phyloP scores from a whole-genome alignment of 2,113 vertebrate species.

The Nycticorax nycticorax region DNA sequence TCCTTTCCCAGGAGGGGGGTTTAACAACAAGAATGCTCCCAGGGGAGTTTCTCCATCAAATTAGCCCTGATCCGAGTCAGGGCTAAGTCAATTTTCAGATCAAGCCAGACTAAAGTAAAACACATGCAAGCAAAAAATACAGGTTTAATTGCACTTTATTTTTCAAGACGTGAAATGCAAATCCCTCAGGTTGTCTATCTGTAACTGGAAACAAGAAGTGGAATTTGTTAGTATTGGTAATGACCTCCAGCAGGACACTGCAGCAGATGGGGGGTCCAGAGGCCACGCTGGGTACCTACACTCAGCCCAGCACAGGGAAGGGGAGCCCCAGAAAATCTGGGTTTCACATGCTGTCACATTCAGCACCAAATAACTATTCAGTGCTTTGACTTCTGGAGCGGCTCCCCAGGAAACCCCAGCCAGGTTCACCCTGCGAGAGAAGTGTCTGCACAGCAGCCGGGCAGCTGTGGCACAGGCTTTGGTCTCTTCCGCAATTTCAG shows the following conservation, averaged over 20 bases:
- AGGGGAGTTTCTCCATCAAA: neutral
- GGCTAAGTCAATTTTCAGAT: too few species aligned
- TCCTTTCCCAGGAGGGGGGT: neutral
- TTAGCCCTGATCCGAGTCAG: accelerated
- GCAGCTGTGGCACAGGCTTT: accelerated
- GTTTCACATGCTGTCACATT: accelerated
- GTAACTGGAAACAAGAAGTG: accelerated
- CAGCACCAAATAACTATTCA: accelerated
- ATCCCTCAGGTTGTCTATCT: neutral
- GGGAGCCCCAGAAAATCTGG: accelerated
- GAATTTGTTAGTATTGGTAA: neutral
- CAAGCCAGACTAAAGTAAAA: neutral
- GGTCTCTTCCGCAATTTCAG: neutral
- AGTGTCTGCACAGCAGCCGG: accelerated
- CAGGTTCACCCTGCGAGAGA: accelerated
- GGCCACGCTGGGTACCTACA: neutral
- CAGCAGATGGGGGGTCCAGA: accelerated
- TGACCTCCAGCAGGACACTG: neutral
- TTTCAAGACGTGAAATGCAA: conserved; percentile 5
- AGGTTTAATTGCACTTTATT: conserved; percentile 72
- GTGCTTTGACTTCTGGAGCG: neutral
- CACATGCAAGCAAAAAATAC: neutral
- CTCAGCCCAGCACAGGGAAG: neutral
- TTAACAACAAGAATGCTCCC: accelerated
- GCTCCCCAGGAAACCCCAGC: neutral